phyloP scores from a whole-genome alignment of 2,113 vertebrate species.

The Girardinichthys multiradiatus region DNA sequence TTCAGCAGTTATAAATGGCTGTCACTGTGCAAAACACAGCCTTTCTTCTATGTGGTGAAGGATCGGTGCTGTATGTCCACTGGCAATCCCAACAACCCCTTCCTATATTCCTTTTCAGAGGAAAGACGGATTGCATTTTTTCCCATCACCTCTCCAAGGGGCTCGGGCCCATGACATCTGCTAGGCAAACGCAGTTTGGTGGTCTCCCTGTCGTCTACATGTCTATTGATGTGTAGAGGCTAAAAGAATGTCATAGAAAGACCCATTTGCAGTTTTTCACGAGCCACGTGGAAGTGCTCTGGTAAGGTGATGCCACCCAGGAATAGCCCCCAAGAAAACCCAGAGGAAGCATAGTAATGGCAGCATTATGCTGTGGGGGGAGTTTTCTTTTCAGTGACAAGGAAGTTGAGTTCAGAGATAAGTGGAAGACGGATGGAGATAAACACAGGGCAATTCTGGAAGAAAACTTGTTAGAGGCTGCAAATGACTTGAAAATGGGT shows the following conservation, averaged over 20 bases:
- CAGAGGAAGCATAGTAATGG: no score
- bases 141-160: constrained; percentile 56
- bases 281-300: neutral
- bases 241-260: constrained; percentile 24
- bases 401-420: no score
- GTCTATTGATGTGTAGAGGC: constrained; percentile 78
- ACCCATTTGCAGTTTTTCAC: neutral
- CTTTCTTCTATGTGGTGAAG: constrained; percentile 56
- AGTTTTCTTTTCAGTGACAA: no score
- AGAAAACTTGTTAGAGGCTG: neutral
- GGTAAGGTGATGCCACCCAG: neutral
- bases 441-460: no score
- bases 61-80: constrained; percentile 65
- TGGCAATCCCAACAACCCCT: constrained; percentile 43
- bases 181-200: constrained; percentile 63
- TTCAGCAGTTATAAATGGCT: constrained; percentile 56
- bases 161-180: constrained; percentile 63
- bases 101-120: constrained; percentile 11
- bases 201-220: constrained; percentile 73
- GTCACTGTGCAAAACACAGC: constrained; percentile 44
- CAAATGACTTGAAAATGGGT: neutral
- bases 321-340: no score
- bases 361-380: no score
- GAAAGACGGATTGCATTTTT: constrained; percentile 71
- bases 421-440: no score